phyloP scores from a whole-genome alignment of 2,113 vertebrate genomes.

The Psittacus erithacus region DNA sequence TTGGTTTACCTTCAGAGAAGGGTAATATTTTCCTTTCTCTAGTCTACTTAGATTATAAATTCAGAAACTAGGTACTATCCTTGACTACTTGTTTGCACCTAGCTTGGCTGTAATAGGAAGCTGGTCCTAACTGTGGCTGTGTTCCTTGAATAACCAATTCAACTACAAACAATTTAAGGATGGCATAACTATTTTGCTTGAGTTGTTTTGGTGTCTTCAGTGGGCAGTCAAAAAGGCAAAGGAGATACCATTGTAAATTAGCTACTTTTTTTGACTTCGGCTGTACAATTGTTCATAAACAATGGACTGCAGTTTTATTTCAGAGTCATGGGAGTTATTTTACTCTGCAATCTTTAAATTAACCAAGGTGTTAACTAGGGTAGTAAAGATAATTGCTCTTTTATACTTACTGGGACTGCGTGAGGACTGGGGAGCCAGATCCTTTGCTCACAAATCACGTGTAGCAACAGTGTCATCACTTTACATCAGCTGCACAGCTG shows the following conservation, averaged over 20 bases:
- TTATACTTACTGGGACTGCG: neutral
- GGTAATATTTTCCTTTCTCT: neutral
- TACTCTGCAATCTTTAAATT: constrained; percentile 32
- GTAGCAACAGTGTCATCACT: neutral
- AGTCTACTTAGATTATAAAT: neutral
- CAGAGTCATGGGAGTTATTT: constrained; percentile 17
- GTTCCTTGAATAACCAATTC: neutral
- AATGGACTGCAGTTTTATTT: neutral
- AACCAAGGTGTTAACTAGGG: constrained; percentile 23
- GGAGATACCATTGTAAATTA: neutral
- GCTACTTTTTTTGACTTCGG: neutral
- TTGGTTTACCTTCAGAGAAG: neutral
- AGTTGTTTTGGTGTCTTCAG: neutral
- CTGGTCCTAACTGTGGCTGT: neutral
- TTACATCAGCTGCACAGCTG: neutral
- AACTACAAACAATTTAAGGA: neutral
- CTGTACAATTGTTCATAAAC: neutral
- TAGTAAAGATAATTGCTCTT: constrained; percentile 18
- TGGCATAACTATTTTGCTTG: neutral
- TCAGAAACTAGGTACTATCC: neutral
- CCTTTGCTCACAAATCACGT: neutral
- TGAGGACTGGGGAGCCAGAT: neutral
- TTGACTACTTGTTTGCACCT: neutral
- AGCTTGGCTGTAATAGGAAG: neutral
- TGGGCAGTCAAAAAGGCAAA: neutral